Percentiles rank a stretch among this genome's conserved stretches.
Evolutionary conservation across 2,113 vertebrate genomes (phyloP).

Genomic region (Tetrax tetrax): DNA sequence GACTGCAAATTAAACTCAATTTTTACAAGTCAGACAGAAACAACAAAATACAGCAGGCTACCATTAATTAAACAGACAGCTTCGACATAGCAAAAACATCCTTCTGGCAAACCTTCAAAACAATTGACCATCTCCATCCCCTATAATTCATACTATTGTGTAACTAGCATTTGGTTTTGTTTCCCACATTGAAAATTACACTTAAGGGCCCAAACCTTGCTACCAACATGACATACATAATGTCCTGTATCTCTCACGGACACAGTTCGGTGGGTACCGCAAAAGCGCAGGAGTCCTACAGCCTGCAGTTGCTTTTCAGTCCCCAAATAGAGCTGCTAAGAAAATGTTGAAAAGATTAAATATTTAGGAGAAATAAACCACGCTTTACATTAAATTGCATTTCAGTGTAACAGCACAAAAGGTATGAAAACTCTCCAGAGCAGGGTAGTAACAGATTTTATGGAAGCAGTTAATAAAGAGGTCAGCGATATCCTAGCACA

Average conservation of each 20-base stretch:
- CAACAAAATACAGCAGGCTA: constrained; percentile 31
- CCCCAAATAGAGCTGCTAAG: not conserved
- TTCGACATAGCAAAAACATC: constrained; percentile 8
- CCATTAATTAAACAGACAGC: constrained; percentile 24
- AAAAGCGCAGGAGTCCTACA: not conserved
- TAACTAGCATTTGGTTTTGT: not conserved
- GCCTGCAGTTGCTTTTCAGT: not conserved
- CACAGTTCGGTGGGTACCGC: not conserved
- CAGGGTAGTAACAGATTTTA: constrained; percentile 18
- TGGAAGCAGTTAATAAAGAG: constrained; percentile 13
- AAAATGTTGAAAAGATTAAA: not conserved
- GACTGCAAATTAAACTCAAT: constrained; percentile 7
- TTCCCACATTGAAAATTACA: not conserved
- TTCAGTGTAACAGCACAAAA: not conserved
- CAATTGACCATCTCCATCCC: not conserved
- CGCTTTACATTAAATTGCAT: not conserved
- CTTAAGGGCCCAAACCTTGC: not conserved
- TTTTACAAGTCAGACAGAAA: not conserved
- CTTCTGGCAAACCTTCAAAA: not conserved
- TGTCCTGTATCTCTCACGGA: not conserved
- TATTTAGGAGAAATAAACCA: not conserved
- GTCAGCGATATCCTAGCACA: not conserved
- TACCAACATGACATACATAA: not conserved
- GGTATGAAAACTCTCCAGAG: constrained; percentile 23
- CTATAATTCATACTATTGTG: not conserved